phyloP scores from a whole-genome alignment of 2,797 vertebrate species.

The Melanotaenia nigrans region DNA sequence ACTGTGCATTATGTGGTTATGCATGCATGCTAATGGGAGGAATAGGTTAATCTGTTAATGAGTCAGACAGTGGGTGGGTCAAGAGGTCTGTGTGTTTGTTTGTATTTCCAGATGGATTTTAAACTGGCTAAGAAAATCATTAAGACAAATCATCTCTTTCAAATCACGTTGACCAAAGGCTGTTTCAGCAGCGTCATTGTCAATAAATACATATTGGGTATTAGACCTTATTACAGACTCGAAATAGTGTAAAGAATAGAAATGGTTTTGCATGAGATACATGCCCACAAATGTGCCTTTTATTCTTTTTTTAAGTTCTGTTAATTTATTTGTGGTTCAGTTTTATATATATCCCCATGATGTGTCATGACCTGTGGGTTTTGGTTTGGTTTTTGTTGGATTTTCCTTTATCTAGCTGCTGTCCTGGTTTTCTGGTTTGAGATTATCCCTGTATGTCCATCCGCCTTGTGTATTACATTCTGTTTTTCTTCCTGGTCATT shows the following conservation, averaged over 20 bases:
- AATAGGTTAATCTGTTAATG: conserved; percentile 51
- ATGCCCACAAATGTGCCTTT: conserved; percentile 14
- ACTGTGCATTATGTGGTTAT: conserved; percentile 11
- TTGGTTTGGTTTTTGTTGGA: no score
- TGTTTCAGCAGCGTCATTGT: conserved; percentile 52
- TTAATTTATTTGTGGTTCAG: background rate
- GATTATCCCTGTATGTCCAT: no score
- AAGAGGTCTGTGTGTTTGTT: conserved; percentile 62
- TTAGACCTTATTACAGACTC: background rate
- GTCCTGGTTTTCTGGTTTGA: no score
- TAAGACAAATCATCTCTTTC: conserved; percentile 53
- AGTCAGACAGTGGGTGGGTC: conserved; percentile 50
- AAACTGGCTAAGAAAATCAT: conserved; percentile 68
- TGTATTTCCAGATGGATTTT: conserved; percentile 71
- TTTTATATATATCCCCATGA: background rate
- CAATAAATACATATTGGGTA: background rate
- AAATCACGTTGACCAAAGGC: conserved; percentile 31
- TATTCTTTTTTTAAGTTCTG: background rate
- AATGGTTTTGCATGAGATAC: conserved; percentile 25
- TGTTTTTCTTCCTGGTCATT: no score
- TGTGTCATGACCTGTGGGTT: no score
- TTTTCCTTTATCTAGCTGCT: no score
- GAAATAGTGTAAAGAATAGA: conserved; percentile 34
- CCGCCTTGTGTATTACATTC: no score
- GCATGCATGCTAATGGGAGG: background rate